phyloP scores from a whole-genome alignment of 2,797 vertebrate genomes.

The Platalea minor region DNA sequence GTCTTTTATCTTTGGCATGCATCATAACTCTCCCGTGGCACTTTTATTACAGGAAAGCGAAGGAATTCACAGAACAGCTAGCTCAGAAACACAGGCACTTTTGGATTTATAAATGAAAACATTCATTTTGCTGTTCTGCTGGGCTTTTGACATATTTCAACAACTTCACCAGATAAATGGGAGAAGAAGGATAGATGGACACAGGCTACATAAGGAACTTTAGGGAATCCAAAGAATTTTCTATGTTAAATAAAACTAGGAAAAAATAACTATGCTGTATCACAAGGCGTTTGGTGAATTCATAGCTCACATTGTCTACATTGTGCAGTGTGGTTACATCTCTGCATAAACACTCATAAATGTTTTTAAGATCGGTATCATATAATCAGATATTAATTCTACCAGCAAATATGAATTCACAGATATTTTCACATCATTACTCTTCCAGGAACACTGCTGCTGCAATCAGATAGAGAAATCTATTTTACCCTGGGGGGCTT shows the following conservation, averaged over 20 bases:
- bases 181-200: not conserved
- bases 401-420: not conserved
- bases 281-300: not conserved
- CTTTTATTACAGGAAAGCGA: constrained; percentile 8
- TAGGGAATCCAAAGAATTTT: not conserved
- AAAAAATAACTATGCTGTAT: not conserved
- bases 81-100: not conserved
- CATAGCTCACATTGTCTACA: not conserved
- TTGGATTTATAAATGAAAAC: constrained; percentile 1
- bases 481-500: not conserved
- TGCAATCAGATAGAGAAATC: not conserved
- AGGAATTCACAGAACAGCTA: not conserved
- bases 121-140: constrained; percentile 9
- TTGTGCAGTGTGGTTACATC: not conserved
- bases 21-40: not conserved
- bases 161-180: not conserved
- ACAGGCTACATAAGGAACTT: not conserved
- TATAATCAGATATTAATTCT: not conserved
- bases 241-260: not conserved
- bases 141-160: not conserved
- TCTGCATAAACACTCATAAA: not conserved
- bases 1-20: not conserved
- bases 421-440: not conserved
- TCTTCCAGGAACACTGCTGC: not conserved
- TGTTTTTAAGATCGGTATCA: not conserved